These are phyloP conservation scores for Zaprionus taronus DNA, from an alignment of 1,140 invertebrate species.

Conservation along the genomic window DNA sequence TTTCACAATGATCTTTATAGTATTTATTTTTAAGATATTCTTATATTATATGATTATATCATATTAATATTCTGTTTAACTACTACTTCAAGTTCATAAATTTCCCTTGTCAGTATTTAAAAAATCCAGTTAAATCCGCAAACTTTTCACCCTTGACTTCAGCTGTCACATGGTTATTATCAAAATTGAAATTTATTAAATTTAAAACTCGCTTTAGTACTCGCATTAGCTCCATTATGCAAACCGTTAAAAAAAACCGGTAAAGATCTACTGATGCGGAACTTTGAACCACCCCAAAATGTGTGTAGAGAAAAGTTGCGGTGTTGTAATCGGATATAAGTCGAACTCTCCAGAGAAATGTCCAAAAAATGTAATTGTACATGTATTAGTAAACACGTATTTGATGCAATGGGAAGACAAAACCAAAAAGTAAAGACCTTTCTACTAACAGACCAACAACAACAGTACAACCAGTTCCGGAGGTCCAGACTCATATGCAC, in stretches of 20 bases:
- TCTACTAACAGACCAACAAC: neutral
- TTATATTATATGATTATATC: neutral
- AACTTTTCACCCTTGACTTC: neutral
- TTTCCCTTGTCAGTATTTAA: neutral
- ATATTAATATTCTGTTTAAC: neutral
- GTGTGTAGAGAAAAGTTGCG: slow-evolving; percentile 50
- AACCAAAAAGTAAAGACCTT: slow-evolving; percentile 30
- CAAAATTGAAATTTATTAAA: slow-evolving; percentile 48
- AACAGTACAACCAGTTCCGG: slow-evolving; percentile 14
- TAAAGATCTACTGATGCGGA: slow-evolving; percentile 19
- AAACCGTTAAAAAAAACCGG: slow-evolving; percentile 16
- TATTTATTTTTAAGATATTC: neutral
- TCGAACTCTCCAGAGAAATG: slow-evolving; percentile 62
- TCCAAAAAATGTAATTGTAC: slow-evolving; percentile 4
- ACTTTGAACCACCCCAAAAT: slow-evolving; percentile 43
- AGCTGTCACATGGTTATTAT: slow-evolving; percentile 16
- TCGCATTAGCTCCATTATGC: slow-evolving; percentile 59
- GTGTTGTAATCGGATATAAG: slow-evolving; percentile 82
- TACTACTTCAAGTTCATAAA: neutral
- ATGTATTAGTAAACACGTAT: slow-evolving; percentile 1
- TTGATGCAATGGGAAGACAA: slow-evolving; percentile 50
- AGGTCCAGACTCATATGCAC: neutral
- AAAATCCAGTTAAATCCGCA: slow-evolving; percentile 4
- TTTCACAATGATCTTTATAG: neutral
- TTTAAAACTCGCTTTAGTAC: slow-evolving; percentile 51